Conservation (phyloP, 1,140 invertebrate species). For the Drosophila ambigua region DNA sequence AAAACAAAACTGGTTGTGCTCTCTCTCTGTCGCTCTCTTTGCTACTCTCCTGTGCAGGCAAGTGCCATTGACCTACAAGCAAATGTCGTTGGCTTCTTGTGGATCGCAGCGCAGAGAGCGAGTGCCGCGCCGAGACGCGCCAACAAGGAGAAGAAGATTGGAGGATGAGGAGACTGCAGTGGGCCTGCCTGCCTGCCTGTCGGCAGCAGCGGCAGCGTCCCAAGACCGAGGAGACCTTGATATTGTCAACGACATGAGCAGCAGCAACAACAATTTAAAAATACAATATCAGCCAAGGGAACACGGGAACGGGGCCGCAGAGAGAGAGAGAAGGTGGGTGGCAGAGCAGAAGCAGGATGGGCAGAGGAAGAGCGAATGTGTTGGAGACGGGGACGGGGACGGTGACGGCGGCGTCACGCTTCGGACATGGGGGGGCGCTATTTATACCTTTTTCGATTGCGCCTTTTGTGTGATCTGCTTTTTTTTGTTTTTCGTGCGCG, state of each 20-base stretch:
- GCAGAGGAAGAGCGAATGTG: not conserved
- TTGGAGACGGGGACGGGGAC: not conserved
- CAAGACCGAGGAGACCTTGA: constrained; percentile 61
- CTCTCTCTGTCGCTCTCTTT: constrained; percentile 19
- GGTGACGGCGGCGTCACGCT: constrained; percentile 29
- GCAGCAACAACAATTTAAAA: constrained; percentile 43
- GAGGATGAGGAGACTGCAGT: no score
- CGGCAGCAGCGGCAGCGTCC: constrained; percentile 21
- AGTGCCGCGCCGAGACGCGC: constrained; percentile 2
- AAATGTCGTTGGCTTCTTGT: constrained; percentile 72
- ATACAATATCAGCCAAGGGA: constrained; percentile 36
- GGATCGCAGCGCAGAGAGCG: constrained; percentile 17
- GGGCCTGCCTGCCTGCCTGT: not conserved
- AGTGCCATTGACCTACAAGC: constrained; percentile 74
- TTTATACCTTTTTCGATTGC: constrained; percentile 46
- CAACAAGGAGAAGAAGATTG: not conserved
- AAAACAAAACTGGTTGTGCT: constrained; percentile 63
- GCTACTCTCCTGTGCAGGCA: constrained; percentile 9
- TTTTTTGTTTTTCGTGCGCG: constrained; percentile 53
- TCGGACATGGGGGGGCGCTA: constrained; percentile 52
- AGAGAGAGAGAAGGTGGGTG: no score
- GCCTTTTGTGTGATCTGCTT: constrained; percentile 43
- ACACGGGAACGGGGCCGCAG: no score
- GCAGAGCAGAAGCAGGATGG: not conserved
- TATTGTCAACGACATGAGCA: constrained; percentile 71